Percentiles rank a stretch among this genome's conserved stretches.
phyloP scores from a whole-genome alignment of 2,113 vertebrate genomes.

The Glaucidium brasilianum region DNA sequence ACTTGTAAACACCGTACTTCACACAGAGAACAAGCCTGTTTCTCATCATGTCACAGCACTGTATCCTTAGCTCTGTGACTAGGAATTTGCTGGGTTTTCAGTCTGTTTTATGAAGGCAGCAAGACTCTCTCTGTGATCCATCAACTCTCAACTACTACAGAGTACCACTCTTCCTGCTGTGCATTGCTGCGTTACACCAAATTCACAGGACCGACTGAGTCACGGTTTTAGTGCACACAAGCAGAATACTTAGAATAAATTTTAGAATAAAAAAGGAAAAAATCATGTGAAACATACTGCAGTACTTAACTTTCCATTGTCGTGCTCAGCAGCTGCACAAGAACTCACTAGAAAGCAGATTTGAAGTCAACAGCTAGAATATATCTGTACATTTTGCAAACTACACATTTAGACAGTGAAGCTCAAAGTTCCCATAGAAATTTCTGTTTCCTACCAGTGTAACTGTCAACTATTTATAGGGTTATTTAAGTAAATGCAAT shows the following conservation, averaged over 20 bases:
- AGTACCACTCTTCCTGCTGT: not conserved
- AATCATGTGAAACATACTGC: not conserved
- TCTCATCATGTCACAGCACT: not conserved
- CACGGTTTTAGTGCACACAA: not conserved
- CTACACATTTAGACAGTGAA: not conserved
- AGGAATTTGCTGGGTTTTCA: not conserved
- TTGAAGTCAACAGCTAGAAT: not conserved
- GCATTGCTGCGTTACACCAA: not conserved
- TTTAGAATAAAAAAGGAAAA: not conserved
- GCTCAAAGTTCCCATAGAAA: constrained; percentile 6
- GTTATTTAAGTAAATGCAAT: not conserved
- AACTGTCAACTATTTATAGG: not conserved
- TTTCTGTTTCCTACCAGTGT: not conserved
- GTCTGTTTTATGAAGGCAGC: fast-evolving
- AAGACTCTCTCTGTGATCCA: not conserved
- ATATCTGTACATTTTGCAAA: not conserved
- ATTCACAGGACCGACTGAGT: not conserved
- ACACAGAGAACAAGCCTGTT: not conserved
- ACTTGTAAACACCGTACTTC: not conserved
- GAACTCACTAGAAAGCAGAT: not conserved
- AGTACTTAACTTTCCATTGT: not conserved
- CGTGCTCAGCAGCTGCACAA: not conserved
- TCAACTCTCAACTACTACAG: not conserved
- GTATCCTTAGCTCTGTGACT: not conserved
- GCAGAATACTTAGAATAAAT: not conserved